Percentiles rank a stretch among this genome's conserved stretches.
phyloP scores from a whole-genome alignment of 2,888 invertebrate genomes.

The Phortica okadai region DNA sequence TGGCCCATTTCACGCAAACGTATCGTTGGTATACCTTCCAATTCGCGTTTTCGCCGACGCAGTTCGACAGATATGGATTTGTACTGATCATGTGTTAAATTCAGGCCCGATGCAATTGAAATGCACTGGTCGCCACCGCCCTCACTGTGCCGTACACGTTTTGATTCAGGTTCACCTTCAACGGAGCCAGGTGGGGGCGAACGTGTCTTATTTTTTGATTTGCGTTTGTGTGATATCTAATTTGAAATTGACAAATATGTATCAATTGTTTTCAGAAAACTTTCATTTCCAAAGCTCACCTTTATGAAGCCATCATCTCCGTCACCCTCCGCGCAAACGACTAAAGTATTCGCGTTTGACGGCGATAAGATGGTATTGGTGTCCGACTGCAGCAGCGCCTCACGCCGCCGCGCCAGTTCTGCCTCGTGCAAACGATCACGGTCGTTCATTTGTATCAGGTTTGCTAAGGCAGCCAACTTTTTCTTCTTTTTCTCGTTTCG shows the following conservation, averaged over 20 bases:
- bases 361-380: background rate
- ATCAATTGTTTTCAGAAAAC: background rate
- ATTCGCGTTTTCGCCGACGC: constrained; percentile 76
- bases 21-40: constrained; percentile 79
- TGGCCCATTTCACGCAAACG: constrained; percentile 82
- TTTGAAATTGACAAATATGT: background rate
- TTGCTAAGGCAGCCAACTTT: constrained; percentile 81
- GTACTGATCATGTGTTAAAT: constrained; percentile 67
- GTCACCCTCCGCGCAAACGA: background rate
- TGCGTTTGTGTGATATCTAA: constrained; percentile 61
- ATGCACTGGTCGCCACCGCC: constrained; percentile 48
- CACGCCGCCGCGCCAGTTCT: constrained; percentile 49
- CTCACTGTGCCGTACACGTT: constrained; percentile 52
- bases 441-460: constrained; percentile 81
- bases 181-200: constrained; percentile 41
- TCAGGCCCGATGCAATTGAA: background rate
- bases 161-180: constrained; percentile 53
- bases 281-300: constrained; percentile 44
- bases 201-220: constrained; percentile 43
- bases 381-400: constrained; percentile 9
- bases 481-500: constrained; percentile 81
- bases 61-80: constrained; percentile 77
- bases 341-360: background rate
- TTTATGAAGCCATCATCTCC: constrained; percentile 61
- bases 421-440: constrained; percentile 76